Percentiles rank a stretch among this genome's conserved stretches.
phyloP scores from a whole-genome alignment of 1,140 invertebrate species.

The Drosophila novamexicana region DNA sequence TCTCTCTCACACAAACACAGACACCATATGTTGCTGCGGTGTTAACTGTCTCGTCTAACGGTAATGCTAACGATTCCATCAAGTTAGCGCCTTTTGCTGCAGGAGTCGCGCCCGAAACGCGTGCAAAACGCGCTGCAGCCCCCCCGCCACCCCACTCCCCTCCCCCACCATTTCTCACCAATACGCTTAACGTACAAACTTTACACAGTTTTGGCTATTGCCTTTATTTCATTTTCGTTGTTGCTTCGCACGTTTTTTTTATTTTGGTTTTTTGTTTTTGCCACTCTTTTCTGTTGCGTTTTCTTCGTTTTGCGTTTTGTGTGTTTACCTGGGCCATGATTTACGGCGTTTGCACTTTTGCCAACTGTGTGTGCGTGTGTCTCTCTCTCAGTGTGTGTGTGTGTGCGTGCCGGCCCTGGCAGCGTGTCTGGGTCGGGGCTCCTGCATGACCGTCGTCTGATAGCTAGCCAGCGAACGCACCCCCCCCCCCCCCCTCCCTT shows the following conservation, averaged over 20 bases:
- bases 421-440: too few relatives aligned
- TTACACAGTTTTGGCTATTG: slow-evolving; percentile 16
- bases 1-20: not conserved
- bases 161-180: not conserved
- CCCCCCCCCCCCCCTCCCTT: not conserved
- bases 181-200: not conserved
- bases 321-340: slow-evolving; percentile 74
- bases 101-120: slow-evolving; percentile 26
- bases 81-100: slow-evolving; percentile 46
- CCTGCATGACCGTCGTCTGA: not conserved
- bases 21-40: slow-evolving; percentile 25
- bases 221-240: slow-evolving; percentile 33
- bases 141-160: not conserved
- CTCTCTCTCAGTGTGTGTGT: not conserved
- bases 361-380: slow-evolving; percentile 29
- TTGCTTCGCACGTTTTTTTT: slow-evolving; percentile 1
- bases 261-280: slow-evolving; percentile 24
- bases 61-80: slow-evolving; percentile 70
- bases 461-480: not conserved
- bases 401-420: too few relatives aligned
- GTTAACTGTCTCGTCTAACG: slow-evolving; percentile 52
- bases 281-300: slow-evolving; percentile 9
- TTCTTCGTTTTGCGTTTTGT: slow-evolving; percentile 39
- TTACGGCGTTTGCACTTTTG: slow-evolving; percentile 75
- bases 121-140: slow-evolving; percentile 39